Evolutionary conservation across 2,797 vertebrate species (phyloP).

Genomic region (Hafferia zeledoni): DNA sequence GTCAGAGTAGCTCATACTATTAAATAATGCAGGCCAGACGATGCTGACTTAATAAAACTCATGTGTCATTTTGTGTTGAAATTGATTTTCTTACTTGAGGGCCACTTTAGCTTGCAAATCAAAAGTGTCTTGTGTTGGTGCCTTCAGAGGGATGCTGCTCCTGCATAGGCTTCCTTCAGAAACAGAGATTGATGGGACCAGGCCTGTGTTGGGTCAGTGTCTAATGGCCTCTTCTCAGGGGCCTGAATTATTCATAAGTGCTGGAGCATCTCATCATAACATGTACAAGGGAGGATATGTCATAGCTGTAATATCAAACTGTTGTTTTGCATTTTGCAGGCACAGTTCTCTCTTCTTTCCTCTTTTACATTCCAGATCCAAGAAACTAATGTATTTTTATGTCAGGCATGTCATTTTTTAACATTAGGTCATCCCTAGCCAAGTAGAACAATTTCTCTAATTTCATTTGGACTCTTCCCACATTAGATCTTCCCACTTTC

Average conservation of each 20-base stretch:
- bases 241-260: constrained; percentile 77
- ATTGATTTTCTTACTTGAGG: constrained; percentile 75
- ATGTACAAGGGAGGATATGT: background rate
- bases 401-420: background rate
- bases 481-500: background rate
- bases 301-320: background rate
- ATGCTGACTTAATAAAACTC: constrained; percentile 74
- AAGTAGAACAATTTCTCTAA: background rate
- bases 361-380: background rate
- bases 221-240: constrained; percentile 53
- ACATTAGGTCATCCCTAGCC: background rate
- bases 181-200: constrained; percentile 72
- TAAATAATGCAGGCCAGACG: constrained; percentile 74
- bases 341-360: background rate
- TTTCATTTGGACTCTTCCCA: background rate
- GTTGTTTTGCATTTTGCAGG: background rate
- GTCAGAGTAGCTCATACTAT: constrained; percentile 59
- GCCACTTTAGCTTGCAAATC: constrained; percentile 72
- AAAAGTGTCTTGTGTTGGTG: constrained; percentile 51
- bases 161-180: constrained; percentile 51
- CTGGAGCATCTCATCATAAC: constrained; percentile 37
- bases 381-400: background rate
- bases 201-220: constrained; percentile 65
- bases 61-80: constrained; percentile 71
- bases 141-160: constrained; percentile 38